A percentile compares a stretch with the other conserved stretches of the same genome.
These are phyloP conservation scores for Lycaon pictus DNA, from an alignment of 2,113 vertebrate genomes.

Conservation along the genomic window DNA sequence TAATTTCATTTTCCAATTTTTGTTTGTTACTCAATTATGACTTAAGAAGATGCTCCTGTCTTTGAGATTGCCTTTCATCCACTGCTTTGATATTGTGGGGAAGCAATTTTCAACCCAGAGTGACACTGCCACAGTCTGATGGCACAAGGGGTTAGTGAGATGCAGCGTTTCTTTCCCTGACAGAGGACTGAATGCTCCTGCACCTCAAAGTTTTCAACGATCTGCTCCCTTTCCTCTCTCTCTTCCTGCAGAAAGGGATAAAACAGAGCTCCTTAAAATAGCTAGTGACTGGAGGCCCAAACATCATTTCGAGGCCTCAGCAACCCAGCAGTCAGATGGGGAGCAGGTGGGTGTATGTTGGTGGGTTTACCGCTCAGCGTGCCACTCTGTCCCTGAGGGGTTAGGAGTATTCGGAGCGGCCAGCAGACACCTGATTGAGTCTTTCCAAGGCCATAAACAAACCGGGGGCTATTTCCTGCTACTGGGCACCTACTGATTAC, in stretches of 20 bases:
- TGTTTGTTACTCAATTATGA: conserved; percentile 22
- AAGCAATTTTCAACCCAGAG: conserved; percentile 70
- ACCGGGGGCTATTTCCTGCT: conserved; percentile 62
- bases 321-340: conserved; percentile 73
- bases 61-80: conserved; percentile 44
- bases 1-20: not conserved
- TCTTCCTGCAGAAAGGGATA: conserved; percentile 1
- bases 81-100: conserved; percentile 72
- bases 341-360: conserved; percentile 33
- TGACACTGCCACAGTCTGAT: conserved; percentile 46
- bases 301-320: conserved; percentile 48
- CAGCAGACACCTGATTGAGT: conserved; percentile 61
- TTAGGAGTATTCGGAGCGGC: conserved; percentile 59
- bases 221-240: conserved; percentile 53
- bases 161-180: conserved; percentile 63
- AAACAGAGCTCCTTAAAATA: conserved; percentile 33
- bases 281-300: conserved; percentile 67
- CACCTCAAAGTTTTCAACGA: conserved; percentile 54
- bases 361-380: conserved; percentile 52
- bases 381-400: conserved; percentile 38
- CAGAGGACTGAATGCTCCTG: conserved; percentile 60
- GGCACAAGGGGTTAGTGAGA: conserved; percentile 53
- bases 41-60: conserved; percentile 2
- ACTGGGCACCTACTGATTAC: conserved; percentile 70
- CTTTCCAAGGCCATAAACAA: conserved; percentile 79